phyloP scores from a whole-genome alignment of 2,797 vertebrate genomes.

The Sebastes itinus region DNA sequence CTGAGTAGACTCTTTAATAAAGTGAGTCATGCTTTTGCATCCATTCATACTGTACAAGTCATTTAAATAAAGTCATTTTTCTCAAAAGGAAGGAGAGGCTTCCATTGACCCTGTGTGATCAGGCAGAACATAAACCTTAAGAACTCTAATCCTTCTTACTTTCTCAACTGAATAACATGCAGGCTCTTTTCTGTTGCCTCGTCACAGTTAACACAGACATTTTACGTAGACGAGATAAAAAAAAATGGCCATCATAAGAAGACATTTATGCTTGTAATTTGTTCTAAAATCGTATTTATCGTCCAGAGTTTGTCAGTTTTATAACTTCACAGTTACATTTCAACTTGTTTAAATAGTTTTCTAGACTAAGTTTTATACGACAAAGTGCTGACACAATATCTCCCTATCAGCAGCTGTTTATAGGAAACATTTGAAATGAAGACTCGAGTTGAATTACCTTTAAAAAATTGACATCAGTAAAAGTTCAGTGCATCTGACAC shows the following conservation, averaged over 20 bases:
- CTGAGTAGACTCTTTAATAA: slow-evolving; percentile 1
- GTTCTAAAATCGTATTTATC: background rate
- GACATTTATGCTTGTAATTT: background rate
- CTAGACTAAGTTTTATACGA: background rate
- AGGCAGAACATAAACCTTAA: slow-evolving; percentile 44
- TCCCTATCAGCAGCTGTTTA: background rate
- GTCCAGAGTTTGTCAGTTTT: background rate
- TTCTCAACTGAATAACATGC: slow-evolving; percentile 25
- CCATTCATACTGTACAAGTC: background rate
- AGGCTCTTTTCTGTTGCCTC: slow-evolving; percentile 11
- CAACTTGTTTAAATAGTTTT: background rate
- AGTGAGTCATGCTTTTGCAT: slow-evolving; percentile 9
- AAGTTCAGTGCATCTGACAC: too few relatives aligned
- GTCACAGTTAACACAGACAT: background rate
- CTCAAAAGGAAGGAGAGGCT: background rate
- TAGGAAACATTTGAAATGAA: background rate
- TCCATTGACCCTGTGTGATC: slow-evolving; percentile 28
- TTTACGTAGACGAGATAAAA: slow-evolving; percentile 13
- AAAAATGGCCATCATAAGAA: background rate
- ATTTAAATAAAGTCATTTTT: slow-evolving; percentile 38
- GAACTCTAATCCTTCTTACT: slow-evolving; percentile 45
- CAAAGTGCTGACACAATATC: background rate
- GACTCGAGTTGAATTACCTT: background rate
- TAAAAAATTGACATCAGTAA: background rate
- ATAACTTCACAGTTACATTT: background rate